Evolutionary conservation across 2,888 invertebrate species (phyloP), one percentile per base, ranked within the genome.

Genomic region (Meteorus colon): DNA sequence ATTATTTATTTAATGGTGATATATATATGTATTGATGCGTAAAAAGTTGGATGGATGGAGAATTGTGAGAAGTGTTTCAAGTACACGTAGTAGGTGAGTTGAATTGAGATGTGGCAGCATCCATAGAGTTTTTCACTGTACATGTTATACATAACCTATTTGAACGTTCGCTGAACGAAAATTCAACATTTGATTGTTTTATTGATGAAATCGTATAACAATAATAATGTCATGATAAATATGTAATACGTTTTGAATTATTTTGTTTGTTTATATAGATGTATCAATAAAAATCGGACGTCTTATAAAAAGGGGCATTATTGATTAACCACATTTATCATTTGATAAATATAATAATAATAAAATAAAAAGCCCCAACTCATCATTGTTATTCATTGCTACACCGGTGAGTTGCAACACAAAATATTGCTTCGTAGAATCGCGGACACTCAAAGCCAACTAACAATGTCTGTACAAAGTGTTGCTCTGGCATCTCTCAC

Each of bases 401-500:
- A 86, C 84, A 87, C 84, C 84, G 89, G 88, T 89, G 88, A 88
- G 89, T 89, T 89, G 82, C 86, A 84, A 88, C 84, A 86, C 88
- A 88, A 87, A 89, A 89, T 88, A 88, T 87, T 85, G 86, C 86
- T 87, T 87, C 86, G 86, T 87, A 86, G 86, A 84, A 87, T 84
- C 82, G 84, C 82, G 88, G 88, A 87, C 86, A 87, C 86, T 87
- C 86, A 88, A 89, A 88, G 86, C 85, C 86, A 88, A 89, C 83
- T 86, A 89, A 88, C 86, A 82, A 89, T 89, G 89, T 89, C 89
- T 88, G 88, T 88, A 88, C 89, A 88, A 89, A 89, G 89, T 84
- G 86, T 86, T 83, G 96, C 96, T 55, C 91, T 97, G 88, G 96
- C 96, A 75, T 95, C 96, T 70, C 91, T 97, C 82, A 97, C 96